Evolutionary conservation across 2,797 vertebrate genomes (phyloP), one percentile per base, ranked within the genome.

Genomic region (Coilia nasus): DNA sequence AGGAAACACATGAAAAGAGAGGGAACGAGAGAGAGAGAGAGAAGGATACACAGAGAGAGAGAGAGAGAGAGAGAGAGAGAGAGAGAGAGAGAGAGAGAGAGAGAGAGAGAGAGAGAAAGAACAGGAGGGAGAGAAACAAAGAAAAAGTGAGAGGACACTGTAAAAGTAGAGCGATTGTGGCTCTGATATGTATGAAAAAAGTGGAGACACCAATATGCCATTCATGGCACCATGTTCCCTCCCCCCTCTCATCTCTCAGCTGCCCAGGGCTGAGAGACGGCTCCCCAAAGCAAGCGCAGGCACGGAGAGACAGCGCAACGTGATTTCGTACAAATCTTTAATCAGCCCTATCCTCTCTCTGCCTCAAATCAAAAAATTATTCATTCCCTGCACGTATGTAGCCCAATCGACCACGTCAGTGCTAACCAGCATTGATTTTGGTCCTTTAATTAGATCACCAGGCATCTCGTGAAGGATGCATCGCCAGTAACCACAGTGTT

Each of bases 341-440:
- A 78, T 78, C 71, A 78, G 50, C 50, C 35, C 1, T 5, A 41
- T 54, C 50, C 50, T 54, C 50, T 54, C 50, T 54, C 50, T 54
- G 2, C 64, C 71, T 19, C 84, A 85, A 85, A 87, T 84, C 87
- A 83, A 84, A 87, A 83, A 84, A 90, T 87, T 84, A 88, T 87
- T 88, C 83, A 83, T 88, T 88, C 64, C 3, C 84, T 82, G 87
- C 85, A 21, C 54, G 85, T 88, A 85, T 85, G 64, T 83, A 44
- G 71, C 19, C 71, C 71, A 10, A 91, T 91, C 84, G 91, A 93
- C 92, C 86, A 41, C 4, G 80, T 83, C 35, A 62, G 81, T 87
- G 90, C 90, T 91, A 91, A 91, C 88, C 86, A 81, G 75, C 86
- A 93, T 90, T 82, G 92, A 93, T 93, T 90, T 85, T 88, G 82